Percentiles rank a stretch among this genome's conserved stretches.
These are phyloP conservation scores for Prolemur simus DNA, from an alignment of 2,113 vertebrate species.

Conservation along the genomic window DNA sequence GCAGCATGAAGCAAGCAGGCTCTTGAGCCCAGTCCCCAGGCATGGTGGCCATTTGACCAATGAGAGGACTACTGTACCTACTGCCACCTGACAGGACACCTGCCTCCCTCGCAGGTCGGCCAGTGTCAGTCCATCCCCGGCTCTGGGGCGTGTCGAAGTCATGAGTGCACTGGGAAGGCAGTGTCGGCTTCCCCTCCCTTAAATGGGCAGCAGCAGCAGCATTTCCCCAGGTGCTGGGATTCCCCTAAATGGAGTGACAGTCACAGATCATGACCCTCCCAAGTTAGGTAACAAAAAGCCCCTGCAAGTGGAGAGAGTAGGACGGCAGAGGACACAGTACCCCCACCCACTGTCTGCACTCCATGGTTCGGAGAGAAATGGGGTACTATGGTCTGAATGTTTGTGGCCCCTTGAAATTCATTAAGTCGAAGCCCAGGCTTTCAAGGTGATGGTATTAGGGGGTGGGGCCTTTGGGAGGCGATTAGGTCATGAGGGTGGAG, in stretches of 20 bases:
- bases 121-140: background rate
- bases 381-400: background rate
- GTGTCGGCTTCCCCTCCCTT: background rate
- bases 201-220: background rate
- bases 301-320: background rate
- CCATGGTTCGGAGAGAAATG: background rate
- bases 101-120: background rate
- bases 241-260: background rate
- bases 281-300: background rate
- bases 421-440: background rate
- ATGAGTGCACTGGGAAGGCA: background rate
- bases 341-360: background rate
- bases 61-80: background rate
- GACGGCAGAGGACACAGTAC: background rate
- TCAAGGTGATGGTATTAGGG: background rate
- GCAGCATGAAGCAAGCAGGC: background rate
- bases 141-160: background rate
- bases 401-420: background rate
- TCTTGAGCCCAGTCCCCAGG: background rate
- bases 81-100: background rate
- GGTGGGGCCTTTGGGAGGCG: background rate
- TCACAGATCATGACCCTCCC: background rate
- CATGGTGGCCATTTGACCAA: accelerated
- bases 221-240: background rate
- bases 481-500: background rate